Evolutionary conservation across 2,113 vertebrate species (phyloP).

Genomic region (Trachemys scripta): DNA sequence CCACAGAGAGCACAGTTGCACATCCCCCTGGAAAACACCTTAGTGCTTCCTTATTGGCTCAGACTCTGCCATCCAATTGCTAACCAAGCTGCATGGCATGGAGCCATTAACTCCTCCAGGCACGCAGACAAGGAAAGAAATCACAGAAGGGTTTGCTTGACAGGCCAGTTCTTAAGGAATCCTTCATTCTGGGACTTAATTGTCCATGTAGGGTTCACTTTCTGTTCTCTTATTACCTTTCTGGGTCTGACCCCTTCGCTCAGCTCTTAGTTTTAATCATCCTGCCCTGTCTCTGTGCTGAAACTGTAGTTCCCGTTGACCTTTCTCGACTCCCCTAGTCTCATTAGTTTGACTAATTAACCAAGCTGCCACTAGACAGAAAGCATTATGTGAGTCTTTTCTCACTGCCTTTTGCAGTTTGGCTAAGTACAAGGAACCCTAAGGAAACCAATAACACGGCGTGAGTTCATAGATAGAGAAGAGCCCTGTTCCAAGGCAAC

Average conservation of each 20-base stretch:
- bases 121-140: neutral
- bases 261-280: conserved; percentile 47
- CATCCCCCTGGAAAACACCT: neutral
- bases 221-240: neutral
- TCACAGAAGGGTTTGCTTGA: neutral
- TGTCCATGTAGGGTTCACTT: neutral
- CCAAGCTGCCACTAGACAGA: neutral
- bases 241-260: neutral
- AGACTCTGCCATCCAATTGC: neutral
- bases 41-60: neutral
- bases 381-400: neutral
- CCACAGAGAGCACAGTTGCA: neutral
- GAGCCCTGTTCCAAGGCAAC: neutral
- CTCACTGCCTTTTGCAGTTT: neutral
- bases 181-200: neutral
- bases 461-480: neutral
- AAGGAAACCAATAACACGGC: conserved; percentile 41
- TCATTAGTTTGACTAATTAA: conserved; percentile 66
- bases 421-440: conserved; percentile 14
- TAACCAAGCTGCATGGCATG: neutral
- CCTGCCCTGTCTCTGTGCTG: conserved; percentile 10
- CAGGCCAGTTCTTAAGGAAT: neutral
- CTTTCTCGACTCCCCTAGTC: neutral
- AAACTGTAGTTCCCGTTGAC: neutral
- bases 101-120: neutral